Base-by-base conservation (phyloP, 1,140 invertebrate genomes). In the Bombus terrestris region DNA sequence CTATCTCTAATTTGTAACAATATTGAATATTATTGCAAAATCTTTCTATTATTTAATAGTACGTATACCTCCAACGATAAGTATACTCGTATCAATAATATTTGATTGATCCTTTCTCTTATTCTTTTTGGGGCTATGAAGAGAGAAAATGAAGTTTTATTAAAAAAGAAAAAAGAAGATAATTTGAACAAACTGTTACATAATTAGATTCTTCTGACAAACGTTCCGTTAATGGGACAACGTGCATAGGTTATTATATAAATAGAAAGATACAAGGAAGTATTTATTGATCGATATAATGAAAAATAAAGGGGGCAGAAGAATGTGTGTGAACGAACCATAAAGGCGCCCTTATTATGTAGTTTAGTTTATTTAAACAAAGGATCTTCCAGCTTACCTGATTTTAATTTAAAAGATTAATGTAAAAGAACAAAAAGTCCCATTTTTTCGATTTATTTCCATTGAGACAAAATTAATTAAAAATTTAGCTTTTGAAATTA, bases 271-370 rank as follows among this genome's bases (percentile, higher is more conserved):
- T 83, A 75, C 59, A 75, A 83, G 72, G 72, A 73, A 53, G 81
- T 76, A 53, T 83, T 76, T 83, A 76, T 76, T 68, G 81, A 83
- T 83, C 73, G 41, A 62, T 39, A 43, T 73, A 81, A 47, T 76
- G 81, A 75, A 68, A 83, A 75, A 82, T 47, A 83, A 83, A 76
- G 39, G 73, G 59, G 62, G 73, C 72, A 66, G 73, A 83, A 83
- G 41, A 83, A 47, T 41, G 43, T 64, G 35, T 76, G 41, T 76
- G 59, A 53, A 76, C 81, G 59, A 83, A 76, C 59, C 35, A 62
- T 66, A 25, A 66, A 32, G 62, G 57, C 25, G 22, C 32, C 64
- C n/a, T 76, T 66, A 81, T 62, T 39, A 41, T 15, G 22, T 13
- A 18, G 39, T 57, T 81, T 41, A 32, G 12, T 41, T 72, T 39